Conservation (phyloP, 2,888 invertebrate species). For the Stramonita haemastoma region DNA sequence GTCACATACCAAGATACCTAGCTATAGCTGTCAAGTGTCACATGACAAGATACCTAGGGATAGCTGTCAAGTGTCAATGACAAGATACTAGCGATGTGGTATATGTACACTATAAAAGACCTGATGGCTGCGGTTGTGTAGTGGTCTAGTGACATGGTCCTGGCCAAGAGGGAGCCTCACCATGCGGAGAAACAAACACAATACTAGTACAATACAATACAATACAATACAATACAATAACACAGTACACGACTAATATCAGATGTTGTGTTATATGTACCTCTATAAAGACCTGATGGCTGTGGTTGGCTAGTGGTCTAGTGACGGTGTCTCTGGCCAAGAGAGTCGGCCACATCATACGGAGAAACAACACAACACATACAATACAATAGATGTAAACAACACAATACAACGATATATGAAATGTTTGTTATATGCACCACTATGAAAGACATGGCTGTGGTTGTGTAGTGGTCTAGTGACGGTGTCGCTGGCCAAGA, state of each 20-base stretch:
- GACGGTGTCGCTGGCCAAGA: constrained; percentile 61
- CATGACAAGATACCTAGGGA: too few relatives aligned
- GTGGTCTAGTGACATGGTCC: constrained; percentile 59
- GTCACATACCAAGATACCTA: too few relatives aligned
- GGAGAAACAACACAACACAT: constrained; percentile 49
- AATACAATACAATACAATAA: too few relatives aligned
- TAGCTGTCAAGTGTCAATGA: too few relatives aligned
- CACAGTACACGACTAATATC: background rate
- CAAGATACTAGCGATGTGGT: background rate
- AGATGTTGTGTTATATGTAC: background rate
- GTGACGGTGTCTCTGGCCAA: constrained; percentile 60
- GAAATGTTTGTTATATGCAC: background rate
- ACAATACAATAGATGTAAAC: too few relatives aligned
- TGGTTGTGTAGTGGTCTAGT: constrained; percentile 55
- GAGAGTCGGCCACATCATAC: constrained; percentile 81
- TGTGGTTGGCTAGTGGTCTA: constrained; percentile 54
- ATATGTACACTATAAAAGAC: background rate
- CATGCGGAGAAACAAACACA: constrained; percentile 55
- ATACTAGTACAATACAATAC: too few relatives aligned
- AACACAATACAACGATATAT: background rate
- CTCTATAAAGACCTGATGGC: too few relatives aligned
- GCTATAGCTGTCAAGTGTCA: too few relatives aligned
- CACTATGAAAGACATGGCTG: background rate
- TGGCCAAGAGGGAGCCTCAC: constrained; percentile 79
- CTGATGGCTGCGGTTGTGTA: constrained; percentile 40